Percentiles rank a stretch among this genome's conserved stretches.
Evolutionary conservation across 2,888 invertebrate species (phyloP).

Genomic region (Palloptera scutellata): DNA sequence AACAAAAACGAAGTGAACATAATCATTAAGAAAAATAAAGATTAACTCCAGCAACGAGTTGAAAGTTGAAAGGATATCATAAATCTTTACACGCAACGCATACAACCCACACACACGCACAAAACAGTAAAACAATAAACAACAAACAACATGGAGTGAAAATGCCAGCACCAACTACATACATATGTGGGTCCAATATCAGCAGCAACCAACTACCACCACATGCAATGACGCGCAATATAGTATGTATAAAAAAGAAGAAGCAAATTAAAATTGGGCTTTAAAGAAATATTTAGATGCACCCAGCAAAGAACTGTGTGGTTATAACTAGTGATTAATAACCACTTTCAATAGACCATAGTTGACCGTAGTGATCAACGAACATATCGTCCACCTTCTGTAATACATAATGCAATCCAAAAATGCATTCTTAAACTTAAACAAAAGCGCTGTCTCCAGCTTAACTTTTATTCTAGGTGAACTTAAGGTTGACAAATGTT

Average conservation of each 20-base stretch:
- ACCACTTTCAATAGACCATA: too few species aligned
- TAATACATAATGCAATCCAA: too few species aligned
- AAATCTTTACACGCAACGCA: constrained; percentile 46
- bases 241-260: neutral
- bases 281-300: too few species aligned
- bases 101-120: neutral
- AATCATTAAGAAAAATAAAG: neutral
- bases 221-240: neutral
- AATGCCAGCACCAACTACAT: neutral
- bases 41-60: constrained; percentile 43
- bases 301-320: too few species aligned
- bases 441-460: too few species aligned
- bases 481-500: too few species aligned
- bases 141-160: neutral
- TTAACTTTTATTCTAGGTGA: too few species aligned
- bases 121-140: neutral
- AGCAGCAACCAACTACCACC: neutral
- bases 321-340: too few species aligned
- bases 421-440: too few species aligned
- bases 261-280: neutral
- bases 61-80: constrained; percentile 59
- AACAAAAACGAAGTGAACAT: neutral
- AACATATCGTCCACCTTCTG: too few species aligned
- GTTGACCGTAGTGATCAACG: too few species aligned
- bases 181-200: neutral